phyloP scores from a whole-genome alignment of 2,113 vertebrate genomes.

The Oxyruncus cristatus region DNA sequence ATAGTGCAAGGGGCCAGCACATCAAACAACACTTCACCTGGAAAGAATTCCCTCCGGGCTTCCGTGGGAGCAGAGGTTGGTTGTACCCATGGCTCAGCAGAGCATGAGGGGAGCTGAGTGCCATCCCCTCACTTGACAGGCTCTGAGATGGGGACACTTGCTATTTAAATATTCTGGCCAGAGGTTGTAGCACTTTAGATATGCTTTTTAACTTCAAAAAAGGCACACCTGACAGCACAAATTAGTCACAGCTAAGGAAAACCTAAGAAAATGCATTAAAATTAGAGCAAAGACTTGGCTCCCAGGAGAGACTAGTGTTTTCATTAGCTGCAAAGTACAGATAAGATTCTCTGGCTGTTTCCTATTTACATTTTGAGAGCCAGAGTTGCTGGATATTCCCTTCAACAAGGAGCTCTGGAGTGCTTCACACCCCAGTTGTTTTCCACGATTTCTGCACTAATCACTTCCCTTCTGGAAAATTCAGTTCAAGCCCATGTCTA shows the following conservation, averaged over 20 bases:
- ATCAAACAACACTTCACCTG: background rate
- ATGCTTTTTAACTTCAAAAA: slow-evolving; percentile 32
- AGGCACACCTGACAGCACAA: background rate
- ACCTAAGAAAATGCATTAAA: slow-evolving; percentile 35
- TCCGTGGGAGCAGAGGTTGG: background rate
- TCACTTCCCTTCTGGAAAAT: background rate
- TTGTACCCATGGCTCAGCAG: background rate
- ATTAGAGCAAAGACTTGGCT: slow-evolving; percentile 38
- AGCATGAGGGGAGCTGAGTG: background rate
- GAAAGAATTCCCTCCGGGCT: background rate
- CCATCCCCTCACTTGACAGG: background rate
- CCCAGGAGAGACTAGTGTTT: background rate
- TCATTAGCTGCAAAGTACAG: slow-evolving; percentile 46
- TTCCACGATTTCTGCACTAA: background rate
- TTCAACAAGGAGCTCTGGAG: background rate
- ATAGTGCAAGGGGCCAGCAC: background rate
- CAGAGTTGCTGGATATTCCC: background rate
- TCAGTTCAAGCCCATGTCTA: background rate
- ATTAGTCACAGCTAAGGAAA: slow-evolving; percentile 41
- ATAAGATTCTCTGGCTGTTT: slow-evolving; percentile 35
- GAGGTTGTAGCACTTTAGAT: background rate
- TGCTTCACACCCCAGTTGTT: background rate
- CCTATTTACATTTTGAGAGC: slow-evolving; percentile 24
- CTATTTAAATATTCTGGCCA: background rate
- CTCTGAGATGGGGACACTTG: background rate